Conservation (phyloP, 2,113 vertebrate species). For the Dunckerocampus dactyliophorus region DNA sequence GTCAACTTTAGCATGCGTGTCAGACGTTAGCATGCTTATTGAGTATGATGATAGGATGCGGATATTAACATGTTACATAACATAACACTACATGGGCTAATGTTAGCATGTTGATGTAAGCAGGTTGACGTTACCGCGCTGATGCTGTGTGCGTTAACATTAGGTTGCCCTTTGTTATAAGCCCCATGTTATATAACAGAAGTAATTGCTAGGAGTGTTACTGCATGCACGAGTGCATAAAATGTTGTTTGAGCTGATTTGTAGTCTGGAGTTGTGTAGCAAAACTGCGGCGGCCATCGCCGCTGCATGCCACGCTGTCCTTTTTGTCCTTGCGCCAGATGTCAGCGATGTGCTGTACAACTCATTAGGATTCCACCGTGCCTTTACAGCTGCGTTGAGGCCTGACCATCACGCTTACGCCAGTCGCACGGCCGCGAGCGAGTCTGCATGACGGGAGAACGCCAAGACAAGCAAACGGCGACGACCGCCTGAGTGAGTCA, state of each 20-base stretch:
- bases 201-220: too few species aligned
- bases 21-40: too few species aligned
- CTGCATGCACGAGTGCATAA: neutral
- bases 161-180: too few species aligned
- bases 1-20: too few species aligned
- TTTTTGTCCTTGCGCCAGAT: constrained; percentile 63
- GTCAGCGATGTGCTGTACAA: constrained; percentile 34
- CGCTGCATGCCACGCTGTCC: constrained; percentile 31
- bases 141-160: too few species aligned
- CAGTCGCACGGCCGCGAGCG: neutral
- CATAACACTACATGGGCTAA: too few species aligned
- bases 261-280: constrained; percentile 32
- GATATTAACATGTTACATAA: too few species aligned
- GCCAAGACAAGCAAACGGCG: constrained; percentile 32
- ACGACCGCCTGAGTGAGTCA: constrained; percentile 49
- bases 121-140: too few species aligned
- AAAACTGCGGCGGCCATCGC: constrained; percentile 8
- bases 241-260: constrained; percentile 30
- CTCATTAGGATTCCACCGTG: constrained; percentile 45
- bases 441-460: neutral
- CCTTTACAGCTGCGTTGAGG: constrained; percentile 3
- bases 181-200: too few species aligned
- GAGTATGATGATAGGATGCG: too few species aligned
- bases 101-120: too few species aligned
- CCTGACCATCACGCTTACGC: neutral